Evolutionary conservation across 92 coral and sea anemone genomes (phyloP).

Genomic region (Actinernus sp.): DNA sequence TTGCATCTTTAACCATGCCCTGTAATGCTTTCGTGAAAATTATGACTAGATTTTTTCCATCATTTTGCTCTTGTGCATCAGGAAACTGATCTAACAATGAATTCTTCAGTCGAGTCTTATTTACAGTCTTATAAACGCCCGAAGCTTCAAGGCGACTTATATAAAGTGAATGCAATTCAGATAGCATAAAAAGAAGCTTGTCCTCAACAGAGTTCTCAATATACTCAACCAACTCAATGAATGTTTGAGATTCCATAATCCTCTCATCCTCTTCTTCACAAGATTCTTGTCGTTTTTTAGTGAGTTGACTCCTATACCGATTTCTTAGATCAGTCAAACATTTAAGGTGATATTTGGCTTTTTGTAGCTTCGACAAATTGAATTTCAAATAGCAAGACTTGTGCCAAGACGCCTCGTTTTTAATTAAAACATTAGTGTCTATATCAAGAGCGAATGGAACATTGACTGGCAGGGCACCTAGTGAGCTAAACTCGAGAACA

Average conservation of each 20-base stretch:
- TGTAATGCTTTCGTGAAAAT: slow-evolving; percentile 56
- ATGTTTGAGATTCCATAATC: slow-evolving; percentile 66
- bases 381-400: no score
- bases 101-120: slow-evolving; percentile 12
- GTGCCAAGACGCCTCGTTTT: no score
- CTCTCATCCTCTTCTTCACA: slow-evolving; percentile 47
- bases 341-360: slow-evolving; percentile 68
- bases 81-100: slow-evolving; percentile 49
- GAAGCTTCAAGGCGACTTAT: background rate
- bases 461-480: no score
- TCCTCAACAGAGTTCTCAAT: slow-evolving; percentile 38
- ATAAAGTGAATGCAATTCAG: slow-evolving; percentile 54
- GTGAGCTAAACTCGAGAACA: no score
- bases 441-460: no score
- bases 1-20: slow-evolving; percentile 55
- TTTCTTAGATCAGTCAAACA: slow-evolving; percentile 72
- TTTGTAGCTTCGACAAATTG: no score
- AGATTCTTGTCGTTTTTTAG: slow-evolving; percentile 43
- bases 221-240: slow-evolving; percentile 61
- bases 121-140: slow-evolving; percentile 3
- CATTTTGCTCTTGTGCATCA: slow-evolving; percentile 69
- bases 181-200: slow-evolving; percentile 33
- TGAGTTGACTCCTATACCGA: slow-evolving; percentile 46
- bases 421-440: no score
- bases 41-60: slow-evolving; percentile 49